Conservation (phyloP, 2,888 invertebrate genomes). For the Caenorhabditis angaria region DNA sequence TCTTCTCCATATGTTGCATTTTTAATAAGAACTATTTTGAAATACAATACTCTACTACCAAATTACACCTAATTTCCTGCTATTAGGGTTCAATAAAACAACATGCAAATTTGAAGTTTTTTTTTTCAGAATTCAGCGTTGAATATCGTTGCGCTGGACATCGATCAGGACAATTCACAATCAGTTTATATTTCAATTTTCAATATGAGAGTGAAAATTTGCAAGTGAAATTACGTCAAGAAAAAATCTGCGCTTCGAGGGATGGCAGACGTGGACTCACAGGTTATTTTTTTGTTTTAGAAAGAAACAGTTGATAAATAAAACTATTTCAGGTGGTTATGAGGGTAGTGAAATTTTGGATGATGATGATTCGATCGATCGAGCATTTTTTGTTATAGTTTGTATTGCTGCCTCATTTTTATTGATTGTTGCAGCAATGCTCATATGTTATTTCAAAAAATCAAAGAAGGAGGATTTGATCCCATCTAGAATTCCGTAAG, state of each 20-base stretch:
- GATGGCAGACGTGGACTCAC: constrained; percentile 51
- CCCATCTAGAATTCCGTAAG: constrained; percentile 37
- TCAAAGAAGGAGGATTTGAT: constrained; percentile 48
- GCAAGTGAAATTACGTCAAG: constrained; percentile 51
- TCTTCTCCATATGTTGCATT: too few species aligned
- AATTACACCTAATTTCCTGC: too few species aligned
- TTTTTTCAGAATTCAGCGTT: constrained; percentile 61
- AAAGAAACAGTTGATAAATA: background rate
- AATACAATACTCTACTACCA: too few species aligned
- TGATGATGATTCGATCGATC: constrained; percentile 30
- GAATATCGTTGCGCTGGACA: constrained; percentile 70
- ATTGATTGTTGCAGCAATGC: constrained; percentile 43
- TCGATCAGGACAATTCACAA: constrained; percentile 67
- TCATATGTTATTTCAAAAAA: constrained; percentile 54
- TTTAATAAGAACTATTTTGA: too few species aligned
- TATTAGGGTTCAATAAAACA: too few species aligned
- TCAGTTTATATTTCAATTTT: constrained; percentile 57
- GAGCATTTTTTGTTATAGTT: constrained; percentile 45
- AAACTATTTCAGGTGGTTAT: constrained; percentile 30
- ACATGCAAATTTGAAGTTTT: background rate
- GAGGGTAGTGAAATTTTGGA: constrained; percentile 27
- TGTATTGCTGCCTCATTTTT: constrained; percentile 48
- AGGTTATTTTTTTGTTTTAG: constrained; percentile 10
- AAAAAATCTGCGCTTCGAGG: constrained; percentile 53
- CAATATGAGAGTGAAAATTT: constrained; percentile 35